Conservation (phyloP, 1,140 invertebrate species). For the Fopius arisanus region DNA sequence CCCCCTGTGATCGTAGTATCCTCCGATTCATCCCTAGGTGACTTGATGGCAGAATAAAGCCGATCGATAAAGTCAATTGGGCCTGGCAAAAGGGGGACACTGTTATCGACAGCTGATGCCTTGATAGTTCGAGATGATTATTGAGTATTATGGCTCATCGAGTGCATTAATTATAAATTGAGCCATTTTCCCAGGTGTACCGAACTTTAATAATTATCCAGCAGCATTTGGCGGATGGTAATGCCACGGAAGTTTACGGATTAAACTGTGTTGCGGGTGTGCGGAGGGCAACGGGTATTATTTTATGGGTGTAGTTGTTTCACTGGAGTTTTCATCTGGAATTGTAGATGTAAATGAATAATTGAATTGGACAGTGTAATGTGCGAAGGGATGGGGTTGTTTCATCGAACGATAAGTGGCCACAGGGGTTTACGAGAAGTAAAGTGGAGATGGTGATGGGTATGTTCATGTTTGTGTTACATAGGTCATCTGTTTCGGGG, state of each 20-base stretch:
- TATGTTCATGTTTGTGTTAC: not conserved
- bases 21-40: not conserved
- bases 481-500: not conserved
- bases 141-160: not conserved
- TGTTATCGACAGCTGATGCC: not conserved
- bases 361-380: slow-evolving; percentile 2
- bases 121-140: slow-evolving; percentile 4
- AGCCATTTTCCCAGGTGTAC: not conserved
- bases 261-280: not conserved
- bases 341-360: slow-evolving; percentile 8
- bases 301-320: not conserved
- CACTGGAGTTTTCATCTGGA: slow-evolving; percentile 5
- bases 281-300: not conserved
- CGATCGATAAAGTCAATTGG: slow-evolving; percentile 4
- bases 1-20: not conserved
- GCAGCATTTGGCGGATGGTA: not conserved
- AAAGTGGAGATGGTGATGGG: not conserved
- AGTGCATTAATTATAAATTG: not conserved
- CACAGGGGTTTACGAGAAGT: not conserved
- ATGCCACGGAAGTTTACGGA: not conserved
- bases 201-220: not conserved
- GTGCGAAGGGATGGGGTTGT: not conserved
- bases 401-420: not conserved
- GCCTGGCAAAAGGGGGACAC: not conserved
- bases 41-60: not conserved